Evolutionary conservation across 2,113 vertebrate genomes (phyloP).

Genomic region (Dryoscopus gambensis): DNA sequence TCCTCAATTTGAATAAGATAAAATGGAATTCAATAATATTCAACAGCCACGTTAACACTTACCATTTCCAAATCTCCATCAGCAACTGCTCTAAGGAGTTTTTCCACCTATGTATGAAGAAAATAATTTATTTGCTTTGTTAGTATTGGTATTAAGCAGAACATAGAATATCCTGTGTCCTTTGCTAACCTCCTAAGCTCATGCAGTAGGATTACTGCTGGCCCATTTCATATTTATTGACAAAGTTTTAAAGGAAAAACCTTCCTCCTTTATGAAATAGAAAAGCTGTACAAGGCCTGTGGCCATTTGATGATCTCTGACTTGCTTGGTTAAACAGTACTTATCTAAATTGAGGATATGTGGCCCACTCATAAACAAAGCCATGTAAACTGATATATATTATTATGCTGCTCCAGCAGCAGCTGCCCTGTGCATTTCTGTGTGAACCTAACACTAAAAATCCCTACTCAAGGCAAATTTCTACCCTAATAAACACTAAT

Average conservation of each 20-base stretch:
- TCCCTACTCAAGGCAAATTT: neutral
- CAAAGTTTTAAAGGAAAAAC: neutral
- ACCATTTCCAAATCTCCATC: conserved; percentile 97
- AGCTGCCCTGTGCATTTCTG: neutral
- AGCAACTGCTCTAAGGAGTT: conserved; percentile 89
- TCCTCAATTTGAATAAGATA: neutral
- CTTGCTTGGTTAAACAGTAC: neutral
- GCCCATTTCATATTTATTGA: neutral
- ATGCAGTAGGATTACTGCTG: neutral
- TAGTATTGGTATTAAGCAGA: neutral
- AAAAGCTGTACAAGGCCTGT: neutral
- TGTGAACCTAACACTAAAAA: neutral
- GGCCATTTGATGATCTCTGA: neutral
- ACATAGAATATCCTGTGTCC: neutral
- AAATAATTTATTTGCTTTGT: neutral
- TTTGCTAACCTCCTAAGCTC: neutral
- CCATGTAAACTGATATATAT: neutral
- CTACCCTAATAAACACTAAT: neutral
- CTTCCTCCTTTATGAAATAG: neutral
- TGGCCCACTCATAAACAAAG: neutral
- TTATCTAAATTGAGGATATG: neutral
- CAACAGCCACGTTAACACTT: conserved; percentile 45
- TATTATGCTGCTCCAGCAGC: neutral
- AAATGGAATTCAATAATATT: neutral
- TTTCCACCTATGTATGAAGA: conserved; percentile 84